These are phyloP conservation scores for Porites divaricata DNA, from an alignment of 92 coral and sea anemone species.

Conservation along the genomic window DNA sequence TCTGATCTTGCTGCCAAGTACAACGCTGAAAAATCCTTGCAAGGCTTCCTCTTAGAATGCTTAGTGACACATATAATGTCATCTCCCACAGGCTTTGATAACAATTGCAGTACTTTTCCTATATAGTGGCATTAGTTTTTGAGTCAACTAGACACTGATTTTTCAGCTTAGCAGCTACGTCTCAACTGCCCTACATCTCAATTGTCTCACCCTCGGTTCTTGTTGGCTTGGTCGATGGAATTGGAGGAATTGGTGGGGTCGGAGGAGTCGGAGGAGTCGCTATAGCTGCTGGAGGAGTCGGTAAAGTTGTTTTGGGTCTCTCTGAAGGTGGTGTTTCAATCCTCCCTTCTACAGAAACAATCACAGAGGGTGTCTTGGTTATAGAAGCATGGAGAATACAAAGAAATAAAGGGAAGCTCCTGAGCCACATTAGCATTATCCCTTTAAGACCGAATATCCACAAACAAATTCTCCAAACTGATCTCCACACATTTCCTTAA, in stretches of 20 bases:
- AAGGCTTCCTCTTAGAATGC: not conserved
- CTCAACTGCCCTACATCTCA: not conserved
- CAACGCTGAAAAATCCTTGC: not conserved
- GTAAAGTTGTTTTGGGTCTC: not conserved
- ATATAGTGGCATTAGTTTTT: slow-evolving; percentile 9
- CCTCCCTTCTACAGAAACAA: not conserved
- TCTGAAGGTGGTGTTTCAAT: not conserved
- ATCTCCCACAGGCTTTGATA: slow-evolving; percentile 65
- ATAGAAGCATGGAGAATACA: no score
- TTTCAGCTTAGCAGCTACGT: not conserved
- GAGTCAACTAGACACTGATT: slow-evolving; percentile 2
- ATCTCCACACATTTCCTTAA: no score
- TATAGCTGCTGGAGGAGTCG: not conserved
- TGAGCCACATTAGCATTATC: not conserved
- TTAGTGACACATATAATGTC: slow-evolving; percentile 64
- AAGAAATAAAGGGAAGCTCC: not conserved
- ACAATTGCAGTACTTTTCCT: slow-evolving; percentile 33
- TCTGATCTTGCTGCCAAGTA: not conserved
- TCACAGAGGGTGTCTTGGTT: not conserved
- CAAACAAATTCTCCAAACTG: no score
- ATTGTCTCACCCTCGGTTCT: not conserved
- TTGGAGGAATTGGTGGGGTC: slow-evolving; percentile 12
- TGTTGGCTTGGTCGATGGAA: not conserved
- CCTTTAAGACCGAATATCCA: not conserved
- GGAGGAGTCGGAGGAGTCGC: slow-evolving; percentile 10